A percentile compares a stretch with the other conserved stretches of the same genome.
These are phyloP conservation scores for Melanotaenia duboulayi DNA, from an alignment of 2,113 vertebrate species.

Conservation along the genomic window DNA sequence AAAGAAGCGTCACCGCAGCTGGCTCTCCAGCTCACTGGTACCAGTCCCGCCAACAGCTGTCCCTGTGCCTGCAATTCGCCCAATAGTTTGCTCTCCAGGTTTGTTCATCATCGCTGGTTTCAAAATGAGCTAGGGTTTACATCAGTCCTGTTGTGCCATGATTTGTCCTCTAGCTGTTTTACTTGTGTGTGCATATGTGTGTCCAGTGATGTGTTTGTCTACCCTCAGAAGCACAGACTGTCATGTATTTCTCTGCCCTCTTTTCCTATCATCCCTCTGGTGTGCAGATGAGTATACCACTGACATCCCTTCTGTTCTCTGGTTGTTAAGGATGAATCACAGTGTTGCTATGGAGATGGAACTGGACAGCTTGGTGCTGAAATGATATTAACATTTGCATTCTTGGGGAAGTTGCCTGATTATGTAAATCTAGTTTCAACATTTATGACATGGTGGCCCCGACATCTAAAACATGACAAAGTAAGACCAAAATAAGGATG, in stretches of 20 bases:
- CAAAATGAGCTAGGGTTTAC: constrained; percentile 2
- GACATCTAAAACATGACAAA: background rate
- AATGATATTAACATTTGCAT: constrained; percentile 25
- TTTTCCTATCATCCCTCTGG: constrained; percentile 3
- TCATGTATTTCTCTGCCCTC: background rate
- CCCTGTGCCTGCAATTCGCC: constrained; percentile 87
- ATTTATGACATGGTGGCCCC: background rate
- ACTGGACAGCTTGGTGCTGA: constrained; percentile 35
- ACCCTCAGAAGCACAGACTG: background rate
- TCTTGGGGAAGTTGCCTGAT: constrained; percentile 19
- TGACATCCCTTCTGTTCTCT: constrained; percentile 32
- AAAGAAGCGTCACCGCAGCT: constrained; percentile 97
- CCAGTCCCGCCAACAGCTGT: constrained; percentile 84
- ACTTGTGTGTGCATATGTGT: constrained; percentile 1
- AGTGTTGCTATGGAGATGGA: constrained; percentile 65
- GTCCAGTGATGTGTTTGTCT: background rate
- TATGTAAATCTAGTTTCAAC: background rate
- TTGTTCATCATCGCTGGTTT: constrained; percentile 16
- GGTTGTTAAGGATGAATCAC: constrained; percentile 64
- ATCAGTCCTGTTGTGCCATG: background rate
- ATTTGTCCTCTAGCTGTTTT: constrained; percentile 9
- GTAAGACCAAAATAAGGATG: background rate
- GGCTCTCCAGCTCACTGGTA: constrained; percentile 89
- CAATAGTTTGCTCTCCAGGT: constrained; percentile 85
- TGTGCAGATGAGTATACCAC: constrained; percentile 25